These are phyloP conservation scores for Echinometra lucunter DNA, from an alignment of 53 echinoderm and acorn worm genomes.

Conservation along the genomic window DNA sequence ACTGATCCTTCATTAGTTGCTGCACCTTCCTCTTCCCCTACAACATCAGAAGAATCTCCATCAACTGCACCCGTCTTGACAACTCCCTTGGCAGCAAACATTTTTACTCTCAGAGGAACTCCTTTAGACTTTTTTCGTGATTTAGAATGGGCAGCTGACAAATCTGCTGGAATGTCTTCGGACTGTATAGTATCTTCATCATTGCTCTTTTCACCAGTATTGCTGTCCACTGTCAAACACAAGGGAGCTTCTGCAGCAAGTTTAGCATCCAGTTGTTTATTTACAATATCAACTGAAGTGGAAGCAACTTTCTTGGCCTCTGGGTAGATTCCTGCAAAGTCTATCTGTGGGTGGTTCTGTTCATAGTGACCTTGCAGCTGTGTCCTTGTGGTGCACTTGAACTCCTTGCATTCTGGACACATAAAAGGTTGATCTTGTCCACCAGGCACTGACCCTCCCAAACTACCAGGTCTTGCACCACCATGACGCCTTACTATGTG, in stretches of 20 bases:
- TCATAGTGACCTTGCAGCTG: slow-evolving; percentile 91
- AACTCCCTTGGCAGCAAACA: slow-evolving; percentile 38
- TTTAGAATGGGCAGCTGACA: slow-evolving; percentile 21
- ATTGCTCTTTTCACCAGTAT: not conserved
- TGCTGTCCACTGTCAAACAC: slow-evolving; percentile 49
- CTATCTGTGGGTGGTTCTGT: slow-evolving; percentile 76
- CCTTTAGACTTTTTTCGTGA: slow-evolving; percentile 18
- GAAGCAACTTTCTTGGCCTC: slow-evolving; percentile 72
- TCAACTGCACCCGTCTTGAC: not conserved
- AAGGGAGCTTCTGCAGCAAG: slow-evolving; percentile 42
- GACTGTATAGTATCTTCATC: not conserved
- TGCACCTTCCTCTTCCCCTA: not conserved
- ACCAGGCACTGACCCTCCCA: slow-evolving; percentile 60
- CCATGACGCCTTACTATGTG: slow-evolving; percentile 96
- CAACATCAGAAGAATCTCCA: not conserved
- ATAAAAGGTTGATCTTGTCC: slow-evolving; percentile 81
- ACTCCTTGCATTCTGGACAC: slow-evolving; percentile 85
- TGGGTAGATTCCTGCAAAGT: slow-evolving; percentile 74
- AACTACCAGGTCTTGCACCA: slow-evolving; percentile 75
- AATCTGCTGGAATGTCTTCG: slow-evolving; percentile 43
- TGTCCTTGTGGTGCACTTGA: slow-evolving; percentile 83
- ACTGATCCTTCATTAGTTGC: not conserved
- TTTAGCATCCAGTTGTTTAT: slow-evolving; percentile 43
- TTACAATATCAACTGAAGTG: slow-evolving; percentile 40
- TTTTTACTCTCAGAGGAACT: slow-evolving; percentile 52